phyloP scores from a whole-genome alignment of 2,888 invertebrate species.

The Selenia dentaria region DNA sequence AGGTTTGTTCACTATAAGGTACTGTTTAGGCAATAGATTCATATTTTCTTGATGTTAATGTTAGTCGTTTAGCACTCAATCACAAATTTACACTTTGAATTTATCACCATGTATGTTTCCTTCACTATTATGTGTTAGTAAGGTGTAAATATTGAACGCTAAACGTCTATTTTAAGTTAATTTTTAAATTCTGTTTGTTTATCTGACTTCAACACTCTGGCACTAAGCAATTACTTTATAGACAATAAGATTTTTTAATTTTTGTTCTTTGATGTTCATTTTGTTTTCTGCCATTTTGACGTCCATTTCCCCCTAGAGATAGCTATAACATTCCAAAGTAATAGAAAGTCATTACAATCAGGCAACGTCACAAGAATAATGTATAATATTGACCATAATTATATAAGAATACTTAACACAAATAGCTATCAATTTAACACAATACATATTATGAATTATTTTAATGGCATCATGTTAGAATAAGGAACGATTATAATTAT shows the following conservation, averaged over 20 bases:
- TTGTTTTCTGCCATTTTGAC: constrained; percentile 40
- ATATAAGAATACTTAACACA: constrained; percentile 22
- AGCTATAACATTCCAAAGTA: constrained; percentile 63
- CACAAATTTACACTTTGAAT: constrained; percentile 73
- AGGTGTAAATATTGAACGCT: constrained; percentile 21
- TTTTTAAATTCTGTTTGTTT: constrained; percentile 17
- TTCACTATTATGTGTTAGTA: constrained; percentile 38
- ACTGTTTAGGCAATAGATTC: constrained; percentile 61
- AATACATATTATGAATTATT: constrained; percentile 14
- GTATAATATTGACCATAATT: constrained; percentile 20
- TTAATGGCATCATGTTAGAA: constrained; percentile 27
- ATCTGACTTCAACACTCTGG: constrained; percentile 63
- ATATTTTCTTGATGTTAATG: constrained; percentile 43
- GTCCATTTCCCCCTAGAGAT: constrained; percentile 41
- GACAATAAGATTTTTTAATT: constrained; percentile 53
- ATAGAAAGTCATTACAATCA: constrained; percentile 28
- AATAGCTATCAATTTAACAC: constrained; percentile 40
- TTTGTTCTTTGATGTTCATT: constrained; percentile 43
- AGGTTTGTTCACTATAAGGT: constrained; percentile 72
- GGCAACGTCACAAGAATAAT: constrained; percentile 17
- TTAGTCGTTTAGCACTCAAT: constrained; percentile 61
- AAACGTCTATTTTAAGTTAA: constrained; percentile 22
- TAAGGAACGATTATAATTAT: constrained; percentile 24
- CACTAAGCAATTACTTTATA: constrained; percentile 55
- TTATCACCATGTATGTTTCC: constrained; percentile 36